These are phyloP conservation scores for Ranitomeya variabilis DNA, from an alignment of 2,113 vertebrate genomes.

Conservation along the genomic window DNA sequence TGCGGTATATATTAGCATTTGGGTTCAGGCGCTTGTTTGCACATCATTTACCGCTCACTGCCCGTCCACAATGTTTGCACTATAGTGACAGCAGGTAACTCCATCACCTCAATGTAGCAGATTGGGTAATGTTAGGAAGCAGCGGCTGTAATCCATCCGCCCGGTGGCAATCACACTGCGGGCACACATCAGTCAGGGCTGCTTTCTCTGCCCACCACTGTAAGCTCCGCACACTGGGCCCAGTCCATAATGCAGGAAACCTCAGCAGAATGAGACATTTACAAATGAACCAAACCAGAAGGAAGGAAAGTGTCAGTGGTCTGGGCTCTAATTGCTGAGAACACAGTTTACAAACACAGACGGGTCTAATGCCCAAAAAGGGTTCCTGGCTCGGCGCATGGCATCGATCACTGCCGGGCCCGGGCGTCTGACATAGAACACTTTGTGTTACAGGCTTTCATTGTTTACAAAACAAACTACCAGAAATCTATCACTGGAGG, in stretches of 20 bases:
- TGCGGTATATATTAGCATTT: neutral
- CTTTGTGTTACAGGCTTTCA: neutral
- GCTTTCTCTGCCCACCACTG: neutral
- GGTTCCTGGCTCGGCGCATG: neutral
- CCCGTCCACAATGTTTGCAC: neutral
- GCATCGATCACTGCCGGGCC: neutral
- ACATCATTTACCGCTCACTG: neutral
- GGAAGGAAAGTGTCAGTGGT: conserved; percentile 35
- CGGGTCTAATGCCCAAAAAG: neutral
- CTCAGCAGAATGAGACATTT: neutral
- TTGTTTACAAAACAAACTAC: too few relatives aligned
- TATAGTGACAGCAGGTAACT: neutral
- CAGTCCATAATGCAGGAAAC: neutral
- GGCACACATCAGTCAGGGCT: neutral
- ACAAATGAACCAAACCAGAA: conserved; percentile 16
- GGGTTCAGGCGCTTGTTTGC: neutral
- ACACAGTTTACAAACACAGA: conserved; percentile 20
- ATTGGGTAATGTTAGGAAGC: neutral
- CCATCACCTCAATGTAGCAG: neutral
- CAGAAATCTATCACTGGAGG: too few relatives aligned
- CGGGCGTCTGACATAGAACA: neutral
- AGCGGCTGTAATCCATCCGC: neutral
- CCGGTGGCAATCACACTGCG: neutral
- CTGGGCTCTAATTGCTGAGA: conserved; percentile 7
- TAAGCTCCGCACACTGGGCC: neutral